Percentiles rank a stretch among this genome's conserved stretches.
These are phyloP conservation scores for Mercenaria mercenaria DNA, from an alignment of 1,140 invertebrate genomes.

Conservation along the genomic window DNA sequence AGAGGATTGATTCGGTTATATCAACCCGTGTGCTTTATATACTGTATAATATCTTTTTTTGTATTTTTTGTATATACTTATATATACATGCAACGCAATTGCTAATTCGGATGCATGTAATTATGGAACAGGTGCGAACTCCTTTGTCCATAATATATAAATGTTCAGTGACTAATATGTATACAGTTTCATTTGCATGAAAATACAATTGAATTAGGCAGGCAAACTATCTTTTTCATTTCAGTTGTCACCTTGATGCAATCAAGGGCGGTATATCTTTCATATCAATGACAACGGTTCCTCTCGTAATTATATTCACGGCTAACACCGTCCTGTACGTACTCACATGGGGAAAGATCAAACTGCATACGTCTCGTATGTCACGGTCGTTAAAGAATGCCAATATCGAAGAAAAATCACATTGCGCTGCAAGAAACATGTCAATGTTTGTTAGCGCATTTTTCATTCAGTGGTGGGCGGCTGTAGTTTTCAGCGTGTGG, in stretches of 20 bases:
- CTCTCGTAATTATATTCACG: constrained; percentile 55
- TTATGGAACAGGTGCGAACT: too few relatives aligned
- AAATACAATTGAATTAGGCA: too few relatives aligned
- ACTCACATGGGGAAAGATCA: constrained; percentile 68
- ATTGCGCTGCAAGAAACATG: constrained; percentile 69
- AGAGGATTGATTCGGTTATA: too few relatives aligned
- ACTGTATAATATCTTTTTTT: too few relatives aligned
- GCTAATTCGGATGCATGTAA: too few relatives aligned
- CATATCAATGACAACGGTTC: constrained; percentile 67
- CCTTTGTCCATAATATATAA: too few relatives aligned
- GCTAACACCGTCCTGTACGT: constrained; percentile 67
- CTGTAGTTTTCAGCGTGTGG: constrained; percentile 67
- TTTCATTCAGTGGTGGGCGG: constrained; percentile 72
- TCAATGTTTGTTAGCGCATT: constrained; percentile 69
- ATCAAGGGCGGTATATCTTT: constrained; percentile 66
- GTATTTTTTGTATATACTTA: too few relatives aligned
- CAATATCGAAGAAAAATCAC: too few relatives aligned
- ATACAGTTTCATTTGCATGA: too few relatives aligned
- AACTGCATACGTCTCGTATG: background rate
- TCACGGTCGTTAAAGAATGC: constrained; percentile 9
- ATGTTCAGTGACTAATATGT: too few relatives aligned
- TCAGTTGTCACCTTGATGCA: constrained; percentile 71
- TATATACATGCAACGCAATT: too few relatives aligned
- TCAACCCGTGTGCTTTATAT: too few relatives aligned
- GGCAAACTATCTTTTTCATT: constrained; percentile 18